Conservation (phyloP, 1,140 invertebrate species). For the Trachelipus rathkii region DNA sequence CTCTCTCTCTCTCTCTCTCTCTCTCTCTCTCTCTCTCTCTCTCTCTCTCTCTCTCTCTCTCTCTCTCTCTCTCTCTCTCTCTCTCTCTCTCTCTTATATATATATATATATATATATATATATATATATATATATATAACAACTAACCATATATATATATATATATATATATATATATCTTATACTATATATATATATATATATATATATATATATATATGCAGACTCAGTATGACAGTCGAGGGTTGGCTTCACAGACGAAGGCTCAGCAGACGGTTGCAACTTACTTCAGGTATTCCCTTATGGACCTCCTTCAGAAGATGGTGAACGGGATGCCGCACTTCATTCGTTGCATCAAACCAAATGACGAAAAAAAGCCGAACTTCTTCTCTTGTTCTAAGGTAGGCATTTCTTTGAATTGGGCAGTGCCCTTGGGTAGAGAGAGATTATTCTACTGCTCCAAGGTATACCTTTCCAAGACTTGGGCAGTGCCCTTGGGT, state of each 20-base stretch:
- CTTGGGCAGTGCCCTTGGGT: neutral
- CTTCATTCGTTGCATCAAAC: slow-evolving; percentile 79
- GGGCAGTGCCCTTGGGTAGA: neutral
- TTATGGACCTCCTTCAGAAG: slow-evolving; percentile 79
- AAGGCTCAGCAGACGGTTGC: slow-evolving; percentile 76
- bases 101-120: slow-evolving; percentile 10
- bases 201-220: slow-evolving; percentile 1
- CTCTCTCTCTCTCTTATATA: neutral
- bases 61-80: no score
- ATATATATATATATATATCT: neutral
- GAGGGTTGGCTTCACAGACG: slow-evolving; percentile 69
- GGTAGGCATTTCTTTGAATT: slow-evolving; percentile 51
- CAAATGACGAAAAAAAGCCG: slow-evolving; percentile 67
- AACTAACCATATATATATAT: neutral
- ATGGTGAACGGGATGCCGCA: slow-evolving; percentile 74
- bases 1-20: neutral
- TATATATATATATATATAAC: slow-evolving; percentile 3
- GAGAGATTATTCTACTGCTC: slow-evolving; percentile 60
- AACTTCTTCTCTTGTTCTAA: slow-evolving; percentile 66
- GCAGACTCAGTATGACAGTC: slow-evolving; percentile 38
- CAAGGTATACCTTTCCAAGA: slow-evolving; percentile 56
- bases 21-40: neutral
- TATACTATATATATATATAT: slow-evolving; percentile 13
- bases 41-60: neutral
- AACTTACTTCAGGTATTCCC: slow-evolving; percentile 76